These are phyloP conservation scores for Ardeotis arabs DNA, from an alignment of 2,113 vertebrate species.

Conservation along the genomic window DNA sequence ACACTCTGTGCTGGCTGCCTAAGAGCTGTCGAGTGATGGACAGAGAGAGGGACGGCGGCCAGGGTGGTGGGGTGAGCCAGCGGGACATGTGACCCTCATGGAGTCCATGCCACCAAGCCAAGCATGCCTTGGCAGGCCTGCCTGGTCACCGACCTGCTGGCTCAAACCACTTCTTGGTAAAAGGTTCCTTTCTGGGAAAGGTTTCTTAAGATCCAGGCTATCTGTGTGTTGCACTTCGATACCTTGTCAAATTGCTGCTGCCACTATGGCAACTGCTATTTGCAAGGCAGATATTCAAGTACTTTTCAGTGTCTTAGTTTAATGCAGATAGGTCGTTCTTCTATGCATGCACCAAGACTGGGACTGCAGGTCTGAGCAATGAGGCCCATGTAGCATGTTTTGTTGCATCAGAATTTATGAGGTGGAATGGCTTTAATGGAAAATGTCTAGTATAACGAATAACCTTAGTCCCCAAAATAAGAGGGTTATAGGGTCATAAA, in stretches of 20 bases:
- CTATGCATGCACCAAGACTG: too few species aligned
- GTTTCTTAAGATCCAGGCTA: not conserved
- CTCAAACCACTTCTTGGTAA: constrained; percentile 48
- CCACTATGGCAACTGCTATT: not conserved
- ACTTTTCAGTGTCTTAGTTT: not conserved
- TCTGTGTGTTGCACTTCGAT: not conserved
- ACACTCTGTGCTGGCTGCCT: constrained; percentile 38
- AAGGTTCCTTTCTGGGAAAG: constrained; percentile 31
- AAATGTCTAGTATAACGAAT: not conserved
- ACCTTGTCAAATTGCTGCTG: not conserved
- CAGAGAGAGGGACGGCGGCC: constrained; percentile 8
- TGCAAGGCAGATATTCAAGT: not conserved
- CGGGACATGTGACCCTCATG: constrained; percentile 60
- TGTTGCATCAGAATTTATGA: not conserved
- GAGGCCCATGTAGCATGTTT: not conserved
- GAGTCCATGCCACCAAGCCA: constrained; percentile 41
- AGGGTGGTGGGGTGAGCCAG: constrained; percentile 49
- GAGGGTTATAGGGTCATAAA: not conserved
- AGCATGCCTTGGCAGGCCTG: constrained; percentile 33
- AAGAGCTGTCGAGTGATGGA: not conserved
- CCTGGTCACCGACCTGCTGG: not conserved
- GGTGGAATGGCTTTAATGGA: not conserved
- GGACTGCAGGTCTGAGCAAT: not conserved
- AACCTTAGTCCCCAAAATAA: not conserved
- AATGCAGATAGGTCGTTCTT: not conserved